A percentile compares a stretch with the other conserved stretches of the same genome.
These are phyloP conservation scores for Lycocerus yunnanus DNA, from an alignment of 2,888 invertebrate species.

Conservation along the genomic window DNA sequence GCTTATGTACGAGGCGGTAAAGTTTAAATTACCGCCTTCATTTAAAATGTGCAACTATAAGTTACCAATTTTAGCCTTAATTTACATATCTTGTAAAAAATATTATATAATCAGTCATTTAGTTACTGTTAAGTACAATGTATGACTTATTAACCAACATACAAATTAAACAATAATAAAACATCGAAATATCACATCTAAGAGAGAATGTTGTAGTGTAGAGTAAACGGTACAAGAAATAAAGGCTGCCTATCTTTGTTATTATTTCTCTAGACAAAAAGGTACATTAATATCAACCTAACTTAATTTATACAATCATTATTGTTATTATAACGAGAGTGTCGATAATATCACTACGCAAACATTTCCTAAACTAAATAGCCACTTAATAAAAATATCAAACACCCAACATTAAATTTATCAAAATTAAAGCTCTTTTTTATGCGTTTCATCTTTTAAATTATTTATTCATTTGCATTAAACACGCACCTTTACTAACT, in stretches of 20 bases:
- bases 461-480: not conserved
- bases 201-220: constrained; percentile 24
- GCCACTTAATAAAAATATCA: constrained; percentile 7
- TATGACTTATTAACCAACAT: constrained; percentile 18
- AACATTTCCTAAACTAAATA: constrained; percentile 3
- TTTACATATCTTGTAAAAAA: constrained; percentile 23
- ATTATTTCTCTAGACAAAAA: not conserved
- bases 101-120: constrained; percentile 32
- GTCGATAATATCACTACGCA: not conserved
- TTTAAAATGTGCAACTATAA: constrained; percentile 21
- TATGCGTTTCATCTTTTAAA: not conserved
- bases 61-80: constrained; percentile 22
- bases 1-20: not conserved
- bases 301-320: not conserved
- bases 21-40: not conserved
- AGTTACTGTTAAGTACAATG: constrained; percentile 30
- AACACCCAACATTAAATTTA: not conserved
- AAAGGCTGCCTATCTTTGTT: constrained; percentile 16
- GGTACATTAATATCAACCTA: not conserved
- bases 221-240: not conserved
- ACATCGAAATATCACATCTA: constrained; percentile 28
- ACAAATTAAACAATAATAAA: constrained; percentile 13
- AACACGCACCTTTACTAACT: not conserved
- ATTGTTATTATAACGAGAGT: not conserved
- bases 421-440: constrained; percentile 9